Evolutionary conservation across 2,888 invertebrate species (phyloP), one percentile per base, ranked within the genome.

Genomic region (Electrophaes corylata): DNA sequence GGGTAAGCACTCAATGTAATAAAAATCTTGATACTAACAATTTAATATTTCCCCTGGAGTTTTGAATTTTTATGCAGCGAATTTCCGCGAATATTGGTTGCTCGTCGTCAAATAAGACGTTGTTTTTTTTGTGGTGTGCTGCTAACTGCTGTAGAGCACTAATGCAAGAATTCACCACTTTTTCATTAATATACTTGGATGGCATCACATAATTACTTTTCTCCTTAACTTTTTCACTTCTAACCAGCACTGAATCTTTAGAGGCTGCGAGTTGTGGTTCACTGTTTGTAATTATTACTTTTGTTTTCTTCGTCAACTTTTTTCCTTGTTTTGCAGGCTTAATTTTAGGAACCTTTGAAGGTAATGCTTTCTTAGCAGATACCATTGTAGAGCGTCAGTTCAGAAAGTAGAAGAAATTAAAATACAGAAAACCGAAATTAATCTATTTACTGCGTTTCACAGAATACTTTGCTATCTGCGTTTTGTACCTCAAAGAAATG

Each of bases 41-140:
- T 80, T 94, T 93, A 3, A 94, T 82, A 65, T 94, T 93, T 54
- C 94, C 93, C 53, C 85, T 91, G 1, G 93, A 86, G 63, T 92
- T 93, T 23, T 95, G 93, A 51, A 96, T 93, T 86, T 94, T 95
- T 33, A 95, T 93, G 57, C 93, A 92, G 20, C 88, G 89, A 19
- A 95, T 84, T 84, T 94, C 93, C 46, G 94, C 81, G 73, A 93
- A 93, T 71, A 95, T 85, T 10, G 93, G 91, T 56, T 88, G 83
- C 64, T 93, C 93, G 37, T 91, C 92, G 18, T 92, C 89, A 66
- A 95, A 93, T 39, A 95, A 79, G n/a, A 76, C 71, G 60, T 89
- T 91, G 56, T 84, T 88, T 40, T 86, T 84, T 57, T 80, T 83
- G 39, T 80, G 73, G 47, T 78, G 72, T 26, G 65, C 62, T 11